phyloP scores from a whole-genome alignment of 2,888 invertebrate species.

The Carpatolechia fugitivella region DNA sequence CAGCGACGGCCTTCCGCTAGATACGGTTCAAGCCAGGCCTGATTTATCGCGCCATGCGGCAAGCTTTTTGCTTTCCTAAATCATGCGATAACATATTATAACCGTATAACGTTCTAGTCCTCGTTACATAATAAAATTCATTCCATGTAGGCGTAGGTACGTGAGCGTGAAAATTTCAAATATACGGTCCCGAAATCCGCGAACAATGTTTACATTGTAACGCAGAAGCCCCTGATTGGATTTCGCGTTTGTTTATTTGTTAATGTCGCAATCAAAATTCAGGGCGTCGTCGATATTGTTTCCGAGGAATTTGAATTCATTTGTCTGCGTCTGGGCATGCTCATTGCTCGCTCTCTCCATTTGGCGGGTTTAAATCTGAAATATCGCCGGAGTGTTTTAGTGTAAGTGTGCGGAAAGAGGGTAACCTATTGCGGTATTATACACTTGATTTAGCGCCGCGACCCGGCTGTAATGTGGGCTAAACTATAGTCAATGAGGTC shows the following conservation, averaged over 20 bases:
- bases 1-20: not conserved
- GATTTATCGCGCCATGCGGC: not conserved
- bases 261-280: not conserved
- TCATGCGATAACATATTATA: no score
- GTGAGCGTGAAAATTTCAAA: not conserved
- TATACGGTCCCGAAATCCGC: not conserved
- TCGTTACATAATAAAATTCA: no score
- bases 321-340: not conserved
- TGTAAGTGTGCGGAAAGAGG: constrained; percentile 6
- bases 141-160: no score
- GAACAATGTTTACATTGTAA: not conserved
- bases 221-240: not conserved
- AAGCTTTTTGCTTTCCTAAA: no score
- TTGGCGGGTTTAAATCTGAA: constrained; percentile 4
- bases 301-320: not conserved
- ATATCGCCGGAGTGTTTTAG: constrained; percentile 5
- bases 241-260: not conserved
- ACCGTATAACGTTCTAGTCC: no score
- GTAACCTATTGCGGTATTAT: constrained; percentile 8
- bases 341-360: not conserved
- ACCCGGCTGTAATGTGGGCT: not conserved
- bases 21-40: not conserved
- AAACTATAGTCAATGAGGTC: not conserved
- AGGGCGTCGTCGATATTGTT: not conserved
- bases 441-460: constrained; percentile 1